Percentiles rank a stretch among this genome's conserved stretches.
Evolutionary conservation across 2,888 invertebrate species (phyloP).

Genomic region (Argyra leucocephala): DNA sequence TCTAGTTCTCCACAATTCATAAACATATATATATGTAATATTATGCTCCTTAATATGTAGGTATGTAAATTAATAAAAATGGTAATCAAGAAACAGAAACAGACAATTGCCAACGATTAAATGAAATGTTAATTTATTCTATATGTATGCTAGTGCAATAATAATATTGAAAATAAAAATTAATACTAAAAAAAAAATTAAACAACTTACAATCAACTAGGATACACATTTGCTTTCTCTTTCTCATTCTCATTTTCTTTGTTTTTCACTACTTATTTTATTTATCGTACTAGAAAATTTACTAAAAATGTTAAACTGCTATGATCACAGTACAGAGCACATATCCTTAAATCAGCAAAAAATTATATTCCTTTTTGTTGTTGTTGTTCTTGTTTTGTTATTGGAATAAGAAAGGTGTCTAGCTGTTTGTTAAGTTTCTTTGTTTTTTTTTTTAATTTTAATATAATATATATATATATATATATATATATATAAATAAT

Average conservation of each 20-base stretch:
- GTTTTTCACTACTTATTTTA: no score
- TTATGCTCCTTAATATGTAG: no score
- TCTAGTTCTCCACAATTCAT: no score
- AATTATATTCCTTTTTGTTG: background rate
- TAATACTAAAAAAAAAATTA: background rate
- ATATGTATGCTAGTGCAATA: background rate
- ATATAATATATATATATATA: background rate
- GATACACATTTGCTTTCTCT: no score
- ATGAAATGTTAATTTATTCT: background rate
- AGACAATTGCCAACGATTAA: background rate
- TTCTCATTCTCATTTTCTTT: no score
- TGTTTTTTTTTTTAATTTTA: background rate
- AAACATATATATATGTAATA: no score
- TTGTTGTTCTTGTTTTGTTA: background rate
- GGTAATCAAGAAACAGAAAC: background rate
- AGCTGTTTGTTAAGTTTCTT: background rate
- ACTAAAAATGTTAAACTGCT: no score
- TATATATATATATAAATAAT: background rate
- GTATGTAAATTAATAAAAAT: no score
- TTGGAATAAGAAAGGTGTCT: conserved; percentile 6
- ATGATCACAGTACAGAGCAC: background rate
- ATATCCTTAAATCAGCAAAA: conserved; percentile 6
- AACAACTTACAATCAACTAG: background rate
- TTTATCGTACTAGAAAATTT: no score
- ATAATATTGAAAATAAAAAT: conserved; percentile 1